Conservation (phyloP, 1,140 invertebrate species). For the Hyposmocoma kahamanoa region DNA sequence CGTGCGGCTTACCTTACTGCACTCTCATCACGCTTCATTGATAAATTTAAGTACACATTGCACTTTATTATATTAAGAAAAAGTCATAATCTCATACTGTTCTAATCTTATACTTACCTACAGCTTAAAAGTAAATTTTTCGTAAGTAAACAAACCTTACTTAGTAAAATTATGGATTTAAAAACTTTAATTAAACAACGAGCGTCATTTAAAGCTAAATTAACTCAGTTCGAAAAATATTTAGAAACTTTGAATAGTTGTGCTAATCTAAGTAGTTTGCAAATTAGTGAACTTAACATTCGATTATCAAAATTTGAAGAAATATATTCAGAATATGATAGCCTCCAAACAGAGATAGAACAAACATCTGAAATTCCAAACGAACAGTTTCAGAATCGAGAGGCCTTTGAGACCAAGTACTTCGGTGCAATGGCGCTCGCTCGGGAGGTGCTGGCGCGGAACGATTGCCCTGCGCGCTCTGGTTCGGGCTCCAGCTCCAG, state of each 20-base stretch:
- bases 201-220: neutral
- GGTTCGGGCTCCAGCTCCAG: neutral
- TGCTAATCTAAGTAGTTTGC: neutral
- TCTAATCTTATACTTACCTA: too few species aligned
- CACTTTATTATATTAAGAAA: too few species aligned
- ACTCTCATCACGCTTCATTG: too few species aligned
- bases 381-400: slow-evolving; percentile 5
- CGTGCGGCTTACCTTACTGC: too few species aligned
- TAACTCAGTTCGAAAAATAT: neutral
- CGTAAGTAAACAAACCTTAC: too few species aligned
- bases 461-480: too few species aligned
- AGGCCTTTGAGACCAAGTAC: slow-evolving; percentile 7
- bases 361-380: slow-evolving; percentile 4
- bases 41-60: too few species aligned
- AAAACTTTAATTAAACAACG: neutral
- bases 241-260: neutral
- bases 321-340: slow-evolving; percentile 3
- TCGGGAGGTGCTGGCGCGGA: neutral
- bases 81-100: too few species aligned
- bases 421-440: slow-evolving; percentile 1
- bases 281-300: neutral
- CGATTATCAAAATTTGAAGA: neutral
- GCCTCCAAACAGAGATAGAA: slow-evolving; percentile 4
- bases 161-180: too few species aligned
- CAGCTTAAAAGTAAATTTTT: too few species aligned